Conservation (phyloP, 2,888 invertebrate genomes). For the Euplagia quadripunctaria region DNA sequence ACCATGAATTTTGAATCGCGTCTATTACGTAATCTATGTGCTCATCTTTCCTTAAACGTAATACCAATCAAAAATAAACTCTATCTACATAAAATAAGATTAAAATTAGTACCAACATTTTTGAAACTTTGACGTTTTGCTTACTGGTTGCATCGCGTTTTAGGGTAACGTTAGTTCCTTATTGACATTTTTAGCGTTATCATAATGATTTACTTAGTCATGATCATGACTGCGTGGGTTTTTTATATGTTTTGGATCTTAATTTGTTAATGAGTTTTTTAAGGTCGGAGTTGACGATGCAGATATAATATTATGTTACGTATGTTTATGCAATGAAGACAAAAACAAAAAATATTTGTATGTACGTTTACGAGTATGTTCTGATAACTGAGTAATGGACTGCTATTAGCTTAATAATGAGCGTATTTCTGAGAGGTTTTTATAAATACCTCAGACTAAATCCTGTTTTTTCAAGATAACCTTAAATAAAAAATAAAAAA, state of each 20-base stretch:
- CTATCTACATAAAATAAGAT: slow-evolving; percentile 19
- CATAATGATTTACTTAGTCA: slow-evolving; percentile 39
- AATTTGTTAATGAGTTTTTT: not conserved
- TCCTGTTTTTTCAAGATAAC: too few species aligned
- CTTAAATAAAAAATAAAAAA: too few species aligned
- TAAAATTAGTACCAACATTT: slow-evolving; percentile 22
- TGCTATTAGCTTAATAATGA: not conserved
- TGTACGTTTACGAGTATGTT: not conserved
- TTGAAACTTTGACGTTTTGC: slow-evolving; percentile 53
- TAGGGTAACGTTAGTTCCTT: slow-evolving; percentile 64
- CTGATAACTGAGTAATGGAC: not conserved
- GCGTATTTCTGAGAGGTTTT: too few species aligned
- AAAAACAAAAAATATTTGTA: not conserved
- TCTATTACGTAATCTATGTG: slow-evolving; percentile 79
- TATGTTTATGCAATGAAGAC: not conserved
- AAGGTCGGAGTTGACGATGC: not conserved
- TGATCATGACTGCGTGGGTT: slow-evolving; percentile 11
- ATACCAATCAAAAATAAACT: slow-evolving; percentile 30
- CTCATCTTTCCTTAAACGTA: slow-evolving; percentile 69
- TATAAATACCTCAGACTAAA: too few species aligned
- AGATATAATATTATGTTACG: not conserved
- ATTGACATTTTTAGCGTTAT: slow-evolving; percentile 60
- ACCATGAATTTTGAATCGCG: slow-evolving; percentile 81
- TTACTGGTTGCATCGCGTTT: slow-evolving; percentile 67
- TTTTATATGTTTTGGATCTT: not conserved